Conservation (phyloP, 2,113 vertebrate species). For the Siniperca chuatsi region DNA sequence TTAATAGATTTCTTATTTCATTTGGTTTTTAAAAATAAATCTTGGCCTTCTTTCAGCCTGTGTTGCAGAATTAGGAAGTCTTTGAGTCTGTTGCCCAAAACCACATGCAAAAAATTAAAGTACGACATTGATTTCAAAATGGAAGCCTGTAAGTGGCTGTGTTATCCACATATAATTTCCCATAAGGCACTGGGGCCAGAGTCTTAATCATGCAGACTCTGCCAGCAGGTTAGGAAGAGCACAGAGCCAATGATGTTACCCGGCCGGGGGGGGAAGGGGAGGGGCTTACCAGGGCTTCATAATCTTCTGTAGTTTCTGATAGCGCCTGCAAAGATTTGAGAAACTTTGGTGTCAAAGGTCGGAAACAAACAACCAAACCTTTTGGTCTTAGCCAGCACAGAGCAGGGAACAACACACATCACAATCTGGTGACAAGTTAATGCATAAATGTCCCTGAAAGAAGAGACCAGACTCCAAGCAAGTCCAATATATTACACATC, state of each 20-base stretch:
- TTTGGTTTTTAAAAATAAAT: conserved; percentile 38
- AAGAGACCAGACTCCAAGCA: conserved; percentile 6
- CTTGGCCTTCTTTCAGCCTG: conserved; percentile 64
- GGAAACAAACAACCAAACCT: conserved; percentile 56
- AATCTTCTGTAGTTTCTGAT: conserved; percentile 99
- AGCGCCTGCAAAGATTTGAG: conserved; percentile 95
- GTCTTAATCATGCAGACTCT: conserved; percentile 88
- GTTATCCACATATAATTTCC: conserved; percentile 55
- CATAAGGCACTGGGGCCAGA: conserved; percentile 68
- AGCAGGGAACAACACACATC: conserved; percentile 36
- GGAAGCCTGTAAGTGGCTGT: conserved; percentile 45
- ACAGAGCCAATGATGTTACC: conserved; percentile 81
- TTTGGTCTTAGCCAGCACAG: conserved; percentile 33
- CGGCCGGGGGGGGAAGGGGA: conserved; percentile 61
- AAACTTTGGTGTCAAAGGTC: conserved; percentile 88
- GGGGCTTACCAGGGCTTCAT: conserved; percentile 99
- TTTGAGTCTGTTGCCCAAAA: conserved; percentile 67
- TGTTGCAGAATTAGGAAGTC: background rate
- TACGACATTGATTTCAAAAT: conserved; percentile 55
- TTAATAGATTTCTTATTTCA: background rate
- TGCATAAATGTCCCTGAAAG: background rate
- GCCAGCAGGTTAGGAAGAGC: conserved; percentile 81
- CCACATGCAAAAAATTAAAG: conserved; percentile 80
- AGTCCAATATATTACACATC: background rate
- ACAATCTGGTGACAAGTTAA: background rate